A percentile compares a stretch with the other conserved stretches of the same genome.
Conservation (phyloP, 2,113 vertebrate species). For the Ornithorhynchus anatinus region DNA sequence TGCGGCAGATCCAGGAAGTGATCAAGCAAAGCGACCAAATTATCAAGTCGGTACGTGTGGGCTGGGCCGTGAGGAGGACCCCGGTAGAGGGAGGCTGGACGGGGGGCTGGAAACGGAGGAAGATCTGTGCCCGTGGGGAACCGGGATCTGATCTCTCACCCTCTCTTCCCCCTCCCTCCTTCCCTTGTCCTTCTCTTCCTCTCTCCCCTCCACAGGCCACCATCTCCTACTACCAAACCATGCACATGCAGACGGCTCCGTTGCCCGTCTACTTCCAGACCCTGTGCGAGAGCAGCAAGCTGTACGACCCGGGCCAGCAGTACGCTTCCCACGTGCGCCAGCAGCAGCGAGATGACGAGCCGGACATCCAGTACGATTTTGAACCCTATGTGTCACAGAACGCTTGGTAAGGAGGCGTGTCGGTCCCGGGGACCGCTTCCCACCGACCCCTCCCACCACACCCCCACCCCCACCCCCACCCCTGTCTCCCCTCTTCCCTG, state of each 20-base stretch:
- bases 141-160: too few relatives aligned
- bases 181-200: accelerated
- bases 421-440: accelerated
- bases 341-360: constrained; percentile 84
- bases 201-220: constrained; percentile 75
- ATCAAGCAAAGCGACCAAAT: constrained; percentile 93
- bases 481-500: background rate
- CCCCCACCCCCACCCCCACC: background rate
- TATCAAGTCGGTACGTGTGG: constrained; percentile 82
- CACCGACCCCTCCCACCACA: accelerated
- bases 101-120: background rate
- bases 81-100: accelerated
- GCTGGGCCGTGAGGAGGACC: background rate
- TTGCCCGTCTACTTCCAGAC: constrained; percentile 95
- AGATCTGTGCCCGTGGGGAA: background rate
- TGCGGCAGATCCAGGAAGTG: constrained; percentile 92
- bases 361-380: constrained; percentile 79
- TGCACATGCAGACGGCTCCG: constrained; percentile 93
- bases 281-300: constrained; percentile 94
- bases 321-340: constrained; percentile 87
- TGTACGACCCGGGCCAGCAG: constrained; percentile 93
- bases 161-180: background rate
- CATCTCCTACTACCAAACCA: constrained; percentile 93
- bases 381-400: constrained; percentile 80
- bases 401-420: constrained; percentile 41